Evolutionary conservation across 2,888 invertebrate species (phyloP).

Genomic region (Lasioglossum morio): DNA sequence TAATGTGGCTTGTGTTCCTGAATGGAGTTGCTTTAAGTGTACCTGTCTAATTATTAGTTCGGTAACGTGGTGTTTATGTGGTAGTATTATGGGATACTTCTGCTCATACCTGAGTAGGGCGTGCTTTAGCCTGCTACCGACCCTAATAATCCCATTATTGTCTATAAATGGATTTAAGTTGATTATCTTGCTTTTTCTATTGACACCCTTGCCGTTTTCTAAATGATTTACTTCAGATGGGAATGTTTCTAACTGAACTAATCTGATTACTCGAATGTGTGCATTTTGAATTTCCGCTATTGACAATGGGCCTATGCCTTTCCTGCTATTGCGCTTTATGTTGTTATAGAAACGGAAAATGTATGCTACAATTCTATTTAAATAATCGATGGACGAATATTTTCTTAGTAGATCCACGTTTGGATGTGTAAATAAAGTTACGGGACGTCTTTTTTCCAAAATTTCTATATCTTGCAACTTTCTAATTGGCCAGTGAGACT

Average conservation of each 20-base stretch:
- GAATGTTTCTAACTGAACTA: neutral
- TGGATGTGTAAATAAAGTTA: neutral
- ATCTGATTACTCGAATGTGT: neutral
- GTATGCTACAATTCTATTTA: constrained; percentile 17
- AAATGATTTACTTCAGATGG: neutral
- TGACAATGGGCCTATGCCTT: neutral
- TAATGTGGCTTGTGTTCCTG: neutral
- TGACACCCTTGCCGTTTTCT: neutral
- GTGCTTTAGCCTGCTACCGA: neutral
- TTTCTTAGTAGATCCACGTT: neutral
- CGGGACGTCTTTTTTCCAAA: neutral
- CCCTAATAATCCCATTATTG: neutral
- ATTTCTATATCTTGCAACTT: neutral
- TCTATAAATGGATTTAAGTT: constrained; percentile 19
- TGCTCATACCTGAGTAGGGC: neutral
- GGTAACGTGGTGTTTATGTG: neutral
- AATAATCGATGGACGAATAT: neutral
- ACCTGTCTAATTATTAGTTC: neutral
- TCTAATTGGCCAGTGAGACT: neutral
- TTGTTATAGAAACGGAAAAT: constrained; percentile 9
- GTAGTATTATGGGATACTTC: constrained; percentile 8
- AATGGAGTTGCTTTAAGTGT: neutral
- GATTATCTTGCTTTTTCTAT: neutral
- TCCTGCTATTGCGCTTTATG: neutral
- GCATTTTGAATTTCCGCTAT: neutral